Evolutionary conservation across 1,140 invertebrate species (phyloP), one percentile per base, ranked within the genome.

Genomic region (Drosophila mauritiana): DNA sequence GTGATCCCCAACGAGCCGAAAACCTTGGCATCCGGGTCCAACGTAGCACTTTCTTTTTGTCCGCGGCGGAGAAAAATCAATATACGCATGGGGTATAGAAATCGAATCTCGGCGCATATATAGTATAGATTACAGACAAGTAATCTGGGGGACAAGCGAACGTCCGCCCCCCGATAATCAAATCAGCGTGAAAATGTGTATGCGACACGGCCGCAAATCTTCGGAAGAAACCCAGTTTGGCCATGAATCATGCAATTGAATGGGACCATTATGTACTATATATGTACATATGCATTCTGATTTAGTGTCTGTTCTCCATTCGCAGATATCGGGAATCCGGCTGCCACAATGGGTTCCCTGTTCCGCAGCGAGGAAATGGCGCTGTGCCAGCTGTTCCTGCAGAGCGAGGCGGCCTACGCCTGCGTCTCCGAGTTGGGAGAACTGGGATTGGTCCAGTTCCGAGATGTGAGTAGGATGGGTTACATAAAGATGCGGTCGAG

Each of bases 291-390:
- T 15, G 15, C 39, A 36, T 36, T 2, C 27, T 37, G 31, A 48
- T 57, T 22, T 11, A 22, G 27, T 52, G 13, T 7, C 7, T 11
- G 12, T 15, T 42, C 12, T 1, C 12, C 27, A 15, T 49, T 78
- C n/a, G 8, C 70, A 83, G 75, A 42, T 20, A 63, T 43, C 27
- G 15, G 13, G 62, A 15, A 73, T 40, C 59, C 22, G 48, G 49
- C 72, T 55, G 39, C 61, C 49, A 70, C 46, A 25, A 84, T 96
- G 96, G 96, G 95, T 91, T 94, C 95, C 59, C 94, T 98, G 92
- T 97, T 98, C 92, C 95, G 97, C 27, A 97, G 97, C 93, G 97
- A 98, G 92, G 95, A 97, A 92, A 97, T 97, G 96, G 95, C 95
- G 12, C 93, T 97, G 67, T 97, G 97, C 93, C 97, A 98, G 93